Evolutionary conservation across 2,797 vertebrate genomes (phyloP).

Genomic region (Glossophaga mutica): DNA sequence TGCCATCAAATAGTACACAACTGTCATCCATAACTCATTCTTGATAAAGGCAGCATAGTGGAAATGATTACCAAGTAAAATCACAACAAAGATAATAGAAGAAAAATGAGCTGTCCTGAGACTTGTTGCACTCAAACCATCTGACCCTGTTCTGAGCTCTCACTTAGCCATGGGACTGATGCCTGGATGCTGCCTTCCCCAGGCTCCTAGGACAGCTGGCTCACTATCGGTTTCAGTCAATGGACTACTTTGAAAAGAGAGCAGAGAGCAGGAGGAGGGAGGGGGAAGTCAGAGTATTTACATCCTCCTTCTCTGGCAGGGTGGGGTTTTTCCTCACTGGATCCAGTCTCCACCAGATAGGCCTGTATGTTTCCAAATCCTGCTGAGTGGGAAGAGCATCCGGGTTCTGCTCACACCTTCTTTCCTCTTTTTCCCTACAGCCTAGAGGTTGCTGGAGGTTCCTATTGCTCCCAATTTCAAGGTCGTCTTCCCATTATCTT

Average conservation of each 20-base stretch:
- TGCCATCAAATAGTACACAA: not conserved
- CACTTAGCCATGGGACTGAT: not conserved
- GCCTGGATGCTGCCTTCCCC: not conserved
- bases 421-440: not conserved
- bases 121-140: not conserved
- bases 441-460: not conserved
- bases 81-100: not conserved
- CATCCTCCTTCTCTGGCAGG: not conserved
- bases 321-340: not conserved
- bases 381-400: accelerated
- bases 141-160: not conserved
- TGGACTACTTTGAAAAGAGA: not conserved
- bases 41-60: not conserved
- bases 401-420: not conserved
- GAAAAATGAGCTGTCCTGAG: not conserved
- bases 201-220: not conserved
- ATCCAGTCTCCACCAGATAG: not conserved
- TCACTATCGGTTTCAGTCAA: not conserved
- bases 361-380: not conserved
- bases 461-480: not conserved
- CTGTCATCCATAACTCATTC: not conserved
- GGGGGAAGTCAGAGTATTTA: not conserved
- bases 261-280: not conserved
- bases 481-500: not conserved
- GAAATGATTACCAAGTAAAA: not conserved